phyloP scores from a whole-genome alignment of 2,888 invertebrate genomes.

The Amphipoea oculea region DNA sequence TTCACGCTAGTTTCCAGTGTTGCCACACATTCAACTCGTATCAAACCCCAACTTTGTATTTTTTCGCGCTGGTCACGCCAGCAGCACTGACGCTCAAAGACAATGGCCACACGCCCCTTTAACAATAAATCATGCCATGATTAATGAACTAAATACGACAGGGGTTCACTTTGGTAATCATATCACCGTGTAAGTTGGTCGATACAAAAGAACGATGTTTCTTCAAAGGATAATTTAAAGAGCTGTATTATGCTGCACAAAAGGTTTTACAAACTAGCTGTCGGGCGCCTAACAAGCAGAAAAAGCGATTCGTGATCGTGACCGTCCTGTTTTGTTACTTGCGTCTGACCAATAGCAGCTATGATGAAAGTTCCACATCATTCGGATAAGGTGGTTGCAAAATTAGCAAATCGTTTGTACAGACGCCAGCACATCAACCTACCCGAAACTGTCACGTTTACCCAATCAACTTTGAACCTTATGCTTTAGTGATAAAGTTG shows the following conservation, averaged over 20 bases:
- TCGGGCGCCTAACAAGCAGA: slow-evolving; percentile 34
- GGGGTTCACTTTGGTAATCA: slow-evolving; percentile 73
- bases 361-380: slow-evolving; percentile 40
- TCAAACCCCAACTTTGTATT: slow-evolving; percentile 56
- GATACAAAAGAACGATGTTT: slow-evolving; percentile 63
- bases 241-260: slow-evolving; percentile 41
- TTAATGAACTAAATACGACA: slow-evolving; percentile 83
- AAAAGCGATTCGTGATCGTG: slow-evolving; percentile 32
- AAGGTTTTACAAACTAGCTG: slow-evolving; percentile 47
- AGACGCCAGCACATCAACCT: too few species aligned
- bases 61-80: slow-evolving; percentile 59
- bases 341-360: slow-evolving; percentile 1
- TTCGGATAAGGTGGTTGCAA: slow-evolving; percentile 19
- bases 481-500: too few species aligned
- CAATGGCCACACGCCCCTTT: slow-evolving; percentile 76
- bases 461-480: too few species aligned
- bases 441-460: too few species aligned
- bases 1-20: slow-evolving; percentile 54
- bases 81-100: slow-evolving; percentile 58
- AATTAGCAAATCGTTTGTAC: slow-evolving; percentile 19
- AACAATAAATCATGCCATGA: slow-evolving; percentile 86
- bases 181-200: slow-evolving; percentile 64
- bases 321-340: slow-evolving; percentile 39
- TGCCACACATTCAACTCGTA: slow-evolving; percentile 49
- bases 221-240: slow-evolving; percentile 60